Percentiles rank a stretch among this genome's conserved stretches.
Conservation (phyloP, 2,888 invertebrate genomes). For the Cordilura impudica region DNA sequence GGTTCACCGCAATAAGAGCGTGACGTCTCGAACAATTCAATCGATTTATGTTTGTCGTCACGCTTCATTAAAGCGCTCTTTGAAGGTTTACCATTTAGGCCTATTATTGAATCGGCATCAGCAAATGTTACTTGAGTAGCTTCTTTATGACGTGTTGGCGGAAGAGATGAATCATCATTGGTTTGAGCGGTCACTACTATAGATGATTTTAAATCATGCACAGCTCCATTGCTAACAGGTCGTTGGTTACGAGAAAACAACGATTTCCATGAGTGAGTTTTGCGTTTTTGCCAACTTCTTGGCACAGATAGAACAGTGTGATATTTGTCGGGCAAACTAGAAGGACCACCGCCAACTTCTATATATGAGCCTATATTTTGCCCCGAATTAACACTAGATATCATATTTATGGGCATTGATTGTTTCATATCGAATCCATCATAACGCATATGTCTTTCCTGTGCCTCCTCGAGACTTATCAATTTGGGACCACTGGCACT, state of each 20-base stretch:
- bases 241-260: conserved; percentile 77
- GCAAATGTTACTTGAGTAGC: conserved; percentile 74
- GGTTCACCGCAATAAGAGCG: conserved; percentile 57
- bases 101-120: conserved; percentile 69
- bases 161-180: conserved; percentile 49
- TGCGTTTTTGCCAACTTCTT: conserved; percentile 78
- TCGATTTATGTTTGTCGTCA: conserved; percentile 75
- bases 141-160: conserved; percentile 65
- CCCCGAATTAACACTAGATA: conserved; percentile 69
- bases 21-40: conserved; percentile 75
- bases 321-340: conserved; percentile 86
- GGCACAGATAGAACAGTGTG: conserved; percentile 96
- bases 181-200: conserved; percentile 53
- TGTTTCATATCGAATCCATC: conserved; percentile 76
- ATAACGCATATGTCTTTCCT: conserved; percentile 82
- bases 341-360: conserved; percentile 87
- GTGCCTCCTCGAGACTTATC: conserved; percentile 91
- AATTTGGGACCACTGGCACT: conserved; percentile 94
- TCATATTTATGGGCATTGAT: conserved; percentile 77
- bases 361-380: conserved; percentile 81
- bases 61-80: conserved; percentile 70
- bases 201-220: conserved; percentile 68
- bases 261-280: conserved; percentile 78
- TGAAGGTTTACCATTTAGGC: conserved; percentile 67
- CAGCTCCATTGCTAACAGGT: conserved; percentile 70